Conservation (phyloP, 2,797 vertebrate genomes). For the Pitangus sulphuratus region DNA sequence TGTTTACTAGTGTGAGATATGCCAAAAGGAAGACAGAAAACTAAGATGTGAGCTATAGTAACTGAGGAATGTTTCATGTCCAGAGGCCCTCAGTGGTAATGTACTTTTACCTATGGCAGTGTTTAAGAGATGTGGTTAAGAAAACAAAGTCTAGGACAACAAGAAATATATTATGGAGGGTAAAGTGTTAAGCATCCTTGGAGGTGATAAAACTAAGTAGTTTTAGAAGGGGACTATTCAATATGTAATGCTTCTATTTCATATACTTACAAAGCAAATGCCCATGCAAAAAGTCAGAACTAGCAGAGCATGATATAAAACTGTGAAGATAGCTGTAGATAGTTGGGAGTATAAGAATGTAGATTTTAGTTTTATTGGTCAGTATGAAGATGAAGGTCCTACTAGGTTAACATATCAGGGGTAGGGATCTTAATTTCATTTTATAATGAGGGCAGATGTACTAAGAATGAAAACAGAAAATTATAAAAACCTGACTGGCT, state of each 20-base stretch:
- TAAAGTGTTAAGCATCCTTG: not conserved
- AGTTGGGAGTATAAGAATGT: not conserved
- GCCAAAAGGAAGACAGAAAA: not conserved
- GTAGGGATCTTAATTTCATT: not conserved
- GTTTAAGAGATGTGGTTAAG: not conserved
- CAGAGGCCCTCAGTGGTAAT: not conserved
- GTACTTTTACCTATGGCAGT: not conserved
- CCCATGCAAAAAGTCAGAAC: not conserved
- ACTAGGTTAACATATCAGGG: not conserved
- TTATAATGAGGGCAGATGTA: fast-evolving
- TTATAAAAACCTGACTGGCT: not conserved
- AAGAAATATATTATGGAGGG: not conserved
- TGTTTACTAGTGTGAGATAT: not conserved
- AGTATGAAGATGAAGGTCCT: not conserved
- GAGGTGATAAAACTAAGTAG: not conserved
- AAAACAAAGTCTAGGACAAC: not conserved
- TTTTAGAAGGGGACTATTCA: not conserved
- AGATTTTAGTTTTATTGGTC: not conserved
- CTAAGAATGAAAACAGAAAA: not conserved
- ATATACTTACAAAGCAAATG: not conserved
- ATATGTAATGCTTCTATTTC: not conserved
- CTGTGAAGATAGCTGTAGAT: not conserved
- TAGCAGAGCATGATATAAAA: not conserved
- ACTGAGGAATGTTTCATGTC: not conserved
- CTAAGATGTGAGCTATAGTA: not conserved